Evolutionary conservation across 1,140 invertebrate species (phyloP).

Genomic region (Diuraphis noxia): DNA sequence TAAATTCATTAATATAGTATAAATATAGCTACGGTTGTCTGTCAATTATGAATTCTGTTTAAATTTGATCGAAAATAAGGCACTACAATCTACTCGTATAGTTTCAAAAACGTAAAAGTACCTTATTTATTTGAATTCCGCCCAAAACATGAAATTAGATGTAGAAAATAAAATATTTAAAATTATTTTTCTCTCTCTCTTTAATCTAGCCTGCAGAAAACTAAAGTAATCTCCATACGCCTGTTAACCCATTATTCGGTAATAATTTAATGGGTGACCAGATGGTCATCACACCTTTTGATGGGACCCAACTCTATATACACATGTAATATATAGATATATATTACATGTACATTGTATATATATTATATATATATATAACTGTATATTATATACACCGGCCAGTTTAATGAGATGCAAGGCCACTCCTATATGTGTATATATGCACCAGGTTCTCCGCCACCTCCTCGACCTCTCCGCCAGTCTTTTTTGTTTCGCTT

Average conservation of each 20-base stretch:
- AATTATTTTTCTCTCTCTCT: neutral
- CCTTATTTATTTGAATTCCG: slow-evolving; percentile 12
- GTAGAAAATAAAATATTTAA: slow-evolving; percentile 41
- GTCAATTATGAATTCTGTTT: neutral
- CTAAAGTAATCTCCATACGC: slow-evolving; percentile 46
- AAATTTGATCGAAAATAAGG: slow-evolving; percentile 1
- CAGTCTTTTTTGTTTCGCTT: slow-evolving; percentile 51
- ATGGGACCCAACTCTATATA: slow-evolving; percentile 45
- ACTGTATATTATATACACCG: slow-evolving; percentile 6
- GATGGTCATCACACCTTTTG: slow-evolving; percentile 54
- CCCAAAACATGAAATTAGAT: neutral
- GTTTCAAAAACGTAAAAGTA: neutral
- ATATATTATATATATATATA: slow-evolving; percentile 10
- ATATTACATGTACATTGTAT: slow-evolving; percentile 8
- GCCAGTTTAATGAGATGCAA: slow-evolving; percentile 54
- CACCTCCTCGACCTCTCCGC: neutral
- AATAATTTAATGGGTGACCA: slow-evolving; percentile 54
- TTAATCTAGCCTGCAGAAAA: slow-evolving; percentile 49
- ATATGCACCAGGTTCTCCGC: slow-evolving; percentile 40
- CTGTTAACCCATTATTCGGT: slow-evolving; percentile 52
- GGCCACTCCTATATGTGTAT: slow-evolving; percentile 51
- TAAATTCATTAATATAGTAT: neutral
- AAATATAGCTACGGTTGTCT: neutral
- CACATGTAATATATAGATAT: slow-evolving; percentile 2
- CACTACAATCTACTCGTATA: neutral